A percentile compares a stretch with the other conserved stretches of the same genome.
Conservation (phyloP, 2,888 invertebrate genomes). For the Dexiosoma caninum region DNA sequence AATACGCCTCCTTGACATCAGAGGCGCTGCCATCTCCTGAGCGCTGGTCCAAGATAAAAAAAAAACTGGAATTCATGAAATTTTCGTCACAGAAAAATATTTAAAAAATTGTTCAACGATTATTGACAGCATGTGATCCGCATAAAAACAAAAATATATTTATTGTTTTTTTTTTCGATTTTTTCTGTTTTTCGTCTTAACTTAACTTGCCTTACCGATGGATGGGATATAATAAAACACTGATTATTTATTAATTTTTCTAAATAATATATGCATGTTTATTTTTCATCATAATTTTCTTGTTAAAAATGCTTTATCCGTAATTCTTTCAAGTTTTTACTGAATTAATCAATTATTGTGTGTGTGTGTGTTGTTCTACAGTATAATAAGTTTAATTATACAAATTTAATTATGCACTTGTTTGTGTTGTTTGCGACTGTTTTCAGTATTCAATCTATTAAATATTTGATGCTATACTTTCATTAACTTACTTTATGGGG, state of each 20-base stretch:
- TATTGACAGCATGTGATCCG: too few relatives aligned
- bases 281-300: conserved; percentile 39
- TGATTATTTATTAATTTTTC: conserved; percentile 54
- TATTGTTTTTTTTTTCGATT: too few relatives aligned
- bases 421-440: conserved; percentile 9
- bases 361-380: conserved; percentile 18
- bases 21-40: too few relatives aligned
- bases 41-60: too few relatives aligned
- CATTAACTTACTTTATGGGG: conserved; percentile 33
- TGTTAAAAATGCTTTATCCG: conserved; percentile 26
- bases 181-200: too few relatives aligned
- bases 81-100: too few relatives aligned
- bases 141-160: too few relatives aligned
- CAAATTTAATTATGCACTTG: conserved; percentile 20
- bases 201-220: too few relatives aligned
- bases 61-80: too few relatives aligned
- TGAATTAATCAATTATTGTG: conserved; percentile 48
- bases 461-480: conserved; percentile 34
- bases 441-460: conserved; percentile 9
- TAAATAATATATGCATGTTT: conserved; percentile 58
- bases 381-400: conserved; percentile 17
- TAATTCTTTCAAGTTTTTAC: conserved; percentile 24
- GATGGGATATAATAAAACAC: conserved; percentile 2
- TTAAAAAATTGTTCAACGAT: too few relatives aligned
- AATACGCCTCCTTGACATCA: too few relatives aligned